Evolutionary conservation across 2,888 invertebrate genomes (phyloP), one percentile per base, ranked within the genome.

Genomic region (Epinotia bilunana): DNA sequence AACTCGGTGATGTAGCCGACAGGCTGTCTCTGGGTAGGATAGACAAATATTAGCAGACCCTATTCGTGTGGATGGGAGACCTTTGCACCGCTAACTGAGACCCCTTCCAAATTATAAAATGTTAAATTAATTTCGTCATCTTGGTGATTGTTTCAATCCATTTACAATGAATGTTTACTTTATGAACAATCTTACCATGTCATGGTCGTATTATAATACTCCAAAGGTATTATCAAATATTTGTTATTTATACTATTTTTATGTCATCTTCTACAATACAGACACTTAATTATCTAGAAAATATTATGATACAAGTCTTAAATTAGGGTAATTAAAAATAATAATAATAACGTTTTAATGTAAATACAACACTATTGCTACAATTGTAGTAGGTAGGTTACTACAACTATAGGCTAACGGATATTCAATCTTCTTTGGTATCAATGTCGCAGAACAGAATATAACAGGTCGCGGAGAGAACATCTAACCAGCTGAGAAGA

Each of bases 401-500:
- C 87, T 85, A 84, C 87, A 85, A 85, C 83, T 84, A 85, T 83
- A 90, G 87, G 83, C 88, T 90, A 88, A 85, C 89, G 91, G 93
- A 93, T 93, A 93, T 92, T 93, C 93, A 90, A 93, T 89, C 89
- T 90, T 94, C 94, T 94, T 94, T 94, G 94, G 94, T 94, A 94
- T 94, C 87, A 92, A 89, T 89, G 89, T 90, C 90, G 91, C 86
- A 90, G 87, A 91, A 89, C 85, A 87, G 86, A 88, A 87, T 83
- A 84, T 85, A 82, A 78, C 80, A 84, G 84, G 84, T 86, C 84
- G 83, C 89, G 81, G 82, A 79, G 84, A 87, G 85, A 88, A 87
- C 87, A 83, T 81, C 79, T 81, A 86, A 82, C 84, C 85, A 82
- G 84, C 82, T 81, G 81, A 80, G 78, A 80, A 89, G 82, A 93